A percentile compares a stretch with the other conserved stretches of the same genome.
These are phyloP conservation scores for Piliocolobus tephrosceles DNA, from an alignment of 2,113 vertebrate species.

Conservation along the genomic window DNA sequence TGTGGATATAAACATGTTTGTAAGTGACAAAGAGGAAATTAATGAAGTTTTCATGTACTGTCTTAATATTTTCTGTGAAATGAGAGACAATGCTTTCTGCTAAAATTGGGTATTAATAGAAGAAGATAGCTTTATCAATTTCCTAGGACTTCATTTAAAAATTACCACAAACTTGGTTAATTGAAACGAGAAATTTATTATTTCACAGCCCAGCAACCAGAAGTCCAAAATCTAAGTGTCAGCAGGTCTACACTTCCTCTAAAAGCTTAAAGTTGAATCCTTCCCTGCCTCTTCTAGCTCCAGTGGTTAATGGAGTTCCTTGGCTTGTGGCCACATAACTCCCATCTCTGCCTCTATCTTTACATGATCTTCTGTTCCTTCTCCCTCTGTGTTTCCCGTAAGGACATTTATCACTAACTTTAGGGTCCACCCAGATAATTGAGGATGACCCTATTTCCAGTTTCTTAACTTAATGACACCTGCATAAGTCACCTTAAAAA, in stretches of 20 bases:
- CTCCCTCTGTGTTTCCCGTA: neutral
- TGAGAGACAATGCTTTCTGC: neutral
- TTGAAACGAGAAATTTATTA: neutral
- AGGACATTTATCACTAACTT: neutral
- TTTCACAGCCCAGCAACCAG: neutral
- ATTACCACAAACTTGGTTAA: neutral
- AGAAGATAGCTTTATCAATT: neutral
- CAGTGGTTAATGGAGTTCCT: neutral
- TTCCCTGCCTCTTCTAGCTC: neutral
- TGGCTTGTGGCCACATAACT: neutral
- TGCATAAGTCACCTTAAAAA: neutral
- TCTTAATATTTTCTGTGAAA: neutral
- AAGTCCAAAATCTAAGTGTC: neutral
- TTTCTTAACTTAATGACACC: neutral
- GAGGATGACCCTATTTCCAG: neutral
- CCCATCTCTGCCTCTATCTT: neutral
- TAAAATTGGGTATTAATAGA: neutral
- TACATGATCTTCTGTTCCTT: neutral
- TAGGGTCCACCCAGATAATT: neutral
- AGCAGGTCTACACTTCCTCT: fast-evolving
- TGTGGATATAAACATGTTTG: neutral
- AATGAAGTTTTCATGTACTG: neutral
- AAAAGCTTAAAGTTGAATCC: neutral
- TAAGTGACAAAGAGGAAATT: neutral
- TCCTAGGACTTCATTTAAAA: neutral